A percentile compares a stretch with the other conserved stretches of the same genome.
Evolutionary conservation across 2,113 vertebrate species (phyloP).

Genomic region (Mixornis gularis): DNA sequence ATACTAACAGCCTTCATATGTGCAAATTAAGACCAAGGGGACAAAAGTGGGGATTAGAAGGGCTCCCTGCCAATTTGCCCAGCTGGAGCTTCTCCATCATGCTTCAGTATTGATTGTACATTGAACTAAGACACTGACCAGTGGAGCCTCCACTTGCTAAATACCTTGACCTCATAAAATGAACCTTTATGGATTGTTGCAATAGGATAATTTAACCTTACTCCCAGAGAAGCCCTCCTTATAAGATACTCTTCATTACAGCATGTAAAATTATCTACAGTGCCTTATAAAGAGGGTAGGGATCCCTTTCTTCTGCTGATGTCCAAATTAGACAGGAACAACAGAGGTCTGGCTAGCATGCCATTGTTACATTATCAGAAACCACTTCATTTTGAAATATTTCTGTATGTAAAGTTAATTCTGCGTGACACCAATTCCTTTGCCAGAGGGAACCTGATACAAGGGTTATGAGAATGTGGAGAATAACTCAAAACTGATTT

Average conservation of each 20-base stretch:
- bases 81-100: background rate
- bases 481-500: conserved; percentile 30
- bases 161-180: background rate
- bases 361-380: background rate
- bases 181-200: background rate
- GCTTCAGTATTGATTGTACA: background rate
- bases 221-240: conserved; percentile 54
- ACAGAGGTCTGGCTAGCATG: background rate
- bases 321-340: conserved; percentile 27
- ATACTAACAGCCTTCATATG: conserved; percentile 67
- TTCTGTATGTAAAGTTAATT: conserved; percentile 18
- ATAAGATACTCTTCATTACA: conserved; percentile 51
- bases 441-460: background rate
- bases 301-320: background rate
- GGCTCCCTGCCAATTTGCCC: conserved; percentile 27
- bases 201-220: background rate
- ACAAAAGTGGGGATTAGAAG: conserved; percentile 58
- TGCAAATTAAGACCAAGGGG: conserved; percentile 67
- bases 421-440: conserved; percentile 4
- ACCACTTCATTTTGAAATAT: background rate
- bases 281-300: conserved; percentile 63
- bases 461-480: background rate
- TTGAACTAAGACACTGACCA: conserved; percentile 3
- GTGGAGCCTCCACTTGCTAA: conserved; percentile 14
- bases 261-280: conserved; percentile 50